phyloP scores from a whole-genome alignment of 2,888 invertebrate species.

The Furcula furcula region DNA sequence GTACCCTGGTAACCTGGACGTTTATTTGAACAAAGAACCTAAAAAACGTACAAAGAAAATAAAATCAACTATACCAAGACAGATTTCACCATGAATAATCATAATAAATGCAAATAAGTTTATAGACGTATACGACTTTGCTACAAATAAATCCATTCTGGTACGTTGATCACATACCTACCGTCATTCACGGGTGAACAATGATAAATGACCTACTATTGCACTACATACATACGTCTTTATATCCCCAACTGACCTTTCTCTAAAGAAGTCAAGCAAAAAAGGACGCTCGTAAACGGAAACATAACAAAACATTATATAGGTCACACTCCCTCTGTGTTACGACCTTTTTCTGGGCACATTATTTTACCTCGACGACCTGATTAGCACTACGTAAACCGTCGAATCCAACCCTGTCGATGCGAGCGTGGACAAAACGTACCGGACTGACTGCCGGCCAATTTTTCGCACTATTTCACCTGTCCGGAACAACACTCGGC shows the following conservation, averaged over 20 bases:
- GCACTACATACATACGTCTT: not conserved
- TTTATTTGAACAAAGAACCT: too few species aligned
- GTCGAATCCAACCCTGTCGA: conserved; percentile 22
- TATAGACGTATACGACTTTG: too few species aligned
- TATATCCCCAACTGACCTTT: not conserved
- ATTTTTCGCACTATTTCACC: conserved; percentile 79
- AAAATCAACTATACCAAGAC: not conserved
- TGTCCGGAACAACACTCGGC: conserved; percentile 61
- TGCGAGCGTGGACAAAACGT: conserved; percentile 33
- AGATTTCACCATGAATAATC: not conserved
- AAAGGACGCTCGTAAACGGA: not conserved
- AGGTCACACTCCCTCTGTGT: not conserved
- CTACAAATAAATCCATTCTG: too few species aligned
- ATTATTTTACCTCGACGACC: conserved; percentile 6
- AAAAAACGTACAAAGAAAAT: too few species aligned
- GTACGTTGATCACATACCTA: too few species aligned
- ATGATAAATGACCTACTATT: not conserved
- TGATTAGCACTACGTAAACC: conserved; percentile 28
- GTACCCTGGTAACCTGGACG: too few species aligned
- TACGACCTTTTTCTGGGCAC: not conserved
- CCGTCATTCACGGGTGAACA: too few species aligned
- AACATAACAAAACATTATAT: not conserved
- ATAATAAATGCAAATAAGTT: not conserved
- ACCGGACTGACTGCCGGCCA: conserved; percentile 59
- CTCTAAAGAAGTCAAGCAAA: not conserved